Evolutionary conservation across 2,113 vertebrate species (phyloP).

Genomic region (Phylloscopus trochiloides): DNA sequence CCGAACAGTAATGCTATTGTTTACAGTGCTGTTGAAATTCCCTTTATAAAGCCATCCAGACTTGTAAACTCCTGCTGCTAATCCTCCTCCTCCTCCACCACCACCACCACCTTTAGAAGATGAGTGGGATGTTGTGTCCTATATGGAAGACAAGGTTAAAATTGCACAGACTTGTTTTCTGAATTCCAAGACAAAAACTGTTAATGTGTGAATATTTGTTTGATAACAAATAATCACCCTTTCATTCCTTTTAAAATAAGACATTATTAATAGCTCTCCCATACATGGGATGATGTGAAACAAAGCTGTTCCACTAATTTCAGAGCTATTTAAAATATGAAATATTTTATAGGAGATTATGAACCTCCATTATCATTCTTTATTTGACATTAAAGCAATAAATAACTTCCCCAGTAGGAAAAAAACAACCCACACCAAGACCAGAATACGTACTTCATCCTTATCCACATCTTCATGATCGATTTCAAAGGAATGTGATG

Average conservation of each 20-base stretch:
- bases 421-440: not conserved
- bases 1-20: constrained; percentile 97
- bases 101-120: constrained; percentile 90
- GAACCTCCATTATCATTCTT: not conserved
- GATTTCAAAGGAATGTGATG: constrained; percentile 95
- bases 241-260: not conserved
- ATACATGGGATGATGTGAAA: not conserved
- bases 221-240: not conserved
- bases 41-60: constrained; percentile 99
- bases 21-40: constrained; percentile 98
- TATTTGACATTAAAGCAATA: not conserved
- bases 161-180: not conserved
- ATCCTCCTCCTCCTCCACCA: constrained; percentile 74
- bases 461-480: constrained; percentile 97
- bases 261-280: not conserved
- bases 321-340: not conserved
- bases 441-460: constrained; percentile 85
- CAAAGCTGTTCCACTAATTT: not conserved
- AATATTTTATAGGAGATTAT: not conserved
- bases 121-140: constrained; percentile 97
- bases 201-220: not conserved
- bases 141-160: constrained; percentile 38
- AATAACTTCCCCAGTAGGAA: not conserved
- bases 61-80: constrained; percentile 88
- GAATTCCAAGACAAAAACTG: not conserved